Evolutionary conservation across 2,797 vertebrate species (phyloP).

Genomic region (Paramormyrops hopkinsi): DNA sequence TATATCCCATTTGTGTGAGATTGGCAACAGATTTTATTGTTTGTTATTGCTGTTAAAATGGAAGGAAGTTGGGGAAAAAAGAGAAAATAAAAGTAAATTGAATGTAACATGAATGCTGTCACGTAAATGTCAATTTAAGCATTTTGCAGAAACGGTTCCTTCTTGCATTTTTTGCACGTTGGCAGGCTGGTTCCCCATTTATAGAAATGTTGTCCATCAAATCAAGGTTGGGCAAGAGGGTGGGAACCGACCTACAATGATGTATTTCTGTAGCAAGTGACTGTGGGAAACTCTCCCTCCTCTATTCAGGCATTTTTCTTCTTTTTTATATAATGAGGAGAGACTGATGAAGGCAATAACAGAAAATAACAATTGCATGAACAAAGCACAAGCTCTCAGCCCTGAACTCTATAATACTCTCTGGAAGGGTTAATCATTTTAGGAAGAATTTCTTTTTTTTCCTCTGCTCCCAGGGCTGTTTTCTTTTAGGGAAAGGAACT

Average conservation of each 20-base stretch:
- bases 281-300: conserved; percentile 99
- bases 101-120: conserved; percentile 5
- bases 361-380: conserved; percentile 94
- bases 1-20: background rate
- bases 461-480: conserved; percentile 63
- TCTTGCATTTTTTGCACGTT: conserved; percentile 70
- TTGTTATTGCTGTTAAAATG: background rate
- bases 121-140: background rate
- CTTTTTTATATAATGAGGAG: conserved; percentile 84
- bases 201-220: conserved; percentile 95
- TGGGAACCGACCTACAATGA: conserved; percentile 80
- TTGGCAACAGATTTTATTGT: background rate
- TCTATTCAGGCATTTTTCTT: conserved; percentile 97
- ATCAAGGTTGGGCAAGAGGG: conserved; percentile 64
- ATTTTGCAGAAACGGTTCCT: background rate
- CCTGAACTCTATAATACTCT: conserved; percentile 89
- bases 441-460: conserved; percentile 80
- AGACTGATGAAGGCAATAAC: conserved; percentile 93
- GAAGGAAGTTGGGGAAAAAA: background rate
- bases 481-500: conserved; percentile 79
- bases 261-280: conserved; percentile 95
- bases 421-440: conserved; percentile 84
- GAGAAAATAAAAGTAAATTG: background rate
- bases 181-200: conserved; percentile 88
- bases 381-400: conserved; percentile 77